Base-by-base conservation (phyloP, 2,888 invertebrate species). In the Hartigia nigra region DNA sequence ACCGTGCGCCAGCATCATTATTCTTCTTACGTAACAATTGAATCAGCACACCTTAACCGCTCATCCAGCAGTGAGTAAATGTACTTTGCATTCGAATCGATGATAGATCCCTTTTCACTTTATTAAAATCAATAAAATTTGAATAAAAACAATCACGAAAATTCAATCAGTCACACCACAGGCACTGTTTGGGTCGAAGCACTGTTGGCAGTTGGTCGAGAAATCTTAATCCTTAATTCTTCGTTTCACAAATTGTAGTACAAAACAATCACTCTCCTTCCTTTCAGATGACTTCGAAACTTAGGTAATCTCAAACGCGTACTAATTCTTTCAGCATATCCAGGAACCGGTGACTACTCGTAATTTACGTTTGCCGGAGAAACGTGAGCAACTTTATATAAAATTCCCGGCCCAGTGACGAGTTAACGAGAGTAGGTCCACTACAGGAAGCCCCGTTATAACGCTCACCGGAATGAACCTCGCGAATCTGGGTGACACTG, bases 361-460 rank as follows among this genome's bases (percentile, higher is more conserved):
- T 2, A 2, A 55, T 9, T 55, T 9, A 23, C 55, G 55, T 55
- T 55, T 23, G 9, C 9, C 55, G 23, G 55, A 23, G 23, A 55
- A 55, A 55, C 55, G 2, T 55, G 23, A 55, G 23, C 23, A 1
- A 5, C n/a, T 72, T 31, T 12, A 55, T 75, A 72, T 72, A 79
- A 79, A 83, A 74, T 83, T 79, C 72, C 74, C 81, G 80, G 80
- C 81, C 81, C 79, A 77, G 76, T 72, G 32, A 72, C 72, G 31
- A 14, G 12, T 32, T 31, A 72, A 32, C 31, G 70, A n/a, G 70
- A 70, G 70, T 32, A 32, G 32, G 83, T 81, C 77, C 35, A 37
- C 37, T 31, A 76, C 79, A 81, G 82, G 81, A 84, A 81, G 77
- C 69, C 75, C 74, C 77, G 82, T 81, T 82, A 80, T 76, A 81